These are phyloP conservation scores for Aleiodes leptofemur DNA, from an alignment of 2,888 invertebrate species.

Conservation along the genomic window DNA sequence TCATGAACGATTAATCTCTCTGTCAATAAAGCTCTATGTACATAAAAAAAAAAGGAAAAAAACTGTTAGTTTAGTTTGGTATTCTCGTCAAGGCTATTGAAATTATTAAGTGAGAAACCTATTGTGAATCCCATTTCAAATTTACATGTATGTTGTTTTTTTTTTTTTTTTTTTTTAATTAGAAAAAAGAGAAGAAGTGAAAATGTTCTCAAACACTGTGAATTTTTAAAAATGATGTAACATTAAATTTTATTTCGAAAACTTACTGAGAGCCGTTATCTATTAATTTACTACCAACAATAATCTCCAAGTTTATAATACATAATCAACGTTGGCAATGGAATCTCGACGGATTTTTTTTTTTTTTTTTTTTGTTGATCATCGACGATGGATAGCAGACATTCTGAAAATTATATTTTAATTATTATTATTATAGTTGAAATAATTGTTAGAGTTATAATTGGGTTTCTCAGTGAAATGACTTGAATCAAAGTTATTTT, in stretches of 20 bases:
- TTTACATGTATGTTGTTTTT: neutral
- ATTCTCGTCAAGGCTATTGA: neutral
- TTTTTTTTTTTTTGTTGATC: no score
- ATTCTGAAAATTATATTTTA: neutral
- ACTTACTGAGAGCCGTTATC: neutral
- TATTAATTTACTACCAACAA: constrained; percentile 26
- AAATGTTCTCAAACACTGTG: neutral
- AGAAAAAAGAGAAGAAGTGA: neutral
- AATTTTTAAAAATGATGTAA: neutral
- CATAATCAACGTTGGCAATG: neutral
- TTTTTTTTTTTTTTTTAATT: neutral
- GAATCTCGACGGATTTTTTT: neutral
- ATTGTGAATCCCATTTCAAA: neutral
- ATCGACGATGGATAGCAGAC: no score
- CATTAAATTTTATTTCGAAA: neutral
- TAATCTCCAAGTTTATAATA: neutral
- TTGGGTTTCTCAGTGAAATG: no score
- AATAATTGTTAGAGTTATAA: no score
- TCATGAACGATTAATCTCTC: constrained; percentile 21
- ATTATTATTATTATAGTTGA: no score
- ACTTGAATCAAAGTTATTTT: no score
- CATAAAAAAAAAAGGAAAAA: constrained; percentile 4
- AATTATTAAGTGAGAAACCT: neutral
- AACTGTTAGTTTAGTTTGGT: constrained; percentile 4
- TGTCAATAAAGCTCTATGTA: constrained; percentile 16